These are phyloP conservation scores for Psittacula echo DNA, from an alignment of 2,797 vertebrate genomes.

Conservation along the genomic window DNA sequence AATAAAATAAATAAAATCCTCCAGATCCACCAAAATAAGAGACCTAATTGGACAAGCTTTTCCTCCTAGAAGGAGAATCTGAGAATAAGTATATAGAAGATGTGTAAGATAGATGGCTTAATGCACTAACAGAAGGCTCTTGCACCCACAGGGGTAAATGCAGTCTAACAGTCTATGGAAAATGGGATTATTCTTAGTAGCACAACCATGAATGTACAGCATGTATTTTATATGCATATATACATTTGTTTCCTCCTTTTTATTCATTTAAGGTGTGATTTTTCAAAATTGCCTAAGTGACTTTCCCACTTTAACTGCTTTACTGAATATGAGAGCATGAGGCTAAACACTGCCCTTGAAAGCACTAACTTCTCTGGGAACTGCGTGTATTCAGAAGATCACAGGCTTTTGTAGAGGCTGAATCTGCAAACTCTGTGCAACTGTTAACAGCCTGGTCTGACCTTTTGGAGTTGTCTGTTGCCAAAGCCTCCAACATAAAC, in stretches of 20 bases:
- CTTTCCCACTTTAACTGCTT: not conserved
- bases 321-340: not conserved
- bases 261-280: not conserved
- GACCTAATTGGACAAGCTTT: not conserved
- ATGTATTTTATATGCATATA: not conserved
- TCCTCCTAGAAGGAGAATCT: not conserved
- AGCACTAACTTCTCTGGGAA: not conserved
- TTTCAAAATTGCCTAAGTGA: slow-evolving; percentile 1
- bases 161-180: not conserved
- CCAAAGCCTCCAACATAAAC: not conserved
- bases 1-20: slow-evolving; percentile 23
- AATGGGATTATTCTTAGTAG: not conserved
- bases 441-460: not conserved
- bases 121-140: not conserved
- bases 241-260: not conserved
- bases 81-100: not conserved
- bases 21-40: not conserved
- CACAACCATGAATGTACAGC: not conserved
- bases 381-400: not conserved
- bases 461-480: not conserved
- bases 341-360: not conserved
- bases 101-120: not conserved
- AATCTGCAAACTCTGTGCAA: not conserved
- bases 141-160: accelerated
- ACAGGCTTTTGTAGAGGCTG: not conserved